Conservation (phyloP, 2,797 vertebrate genomes). For the Craterocephalus amniculus region DNA sequence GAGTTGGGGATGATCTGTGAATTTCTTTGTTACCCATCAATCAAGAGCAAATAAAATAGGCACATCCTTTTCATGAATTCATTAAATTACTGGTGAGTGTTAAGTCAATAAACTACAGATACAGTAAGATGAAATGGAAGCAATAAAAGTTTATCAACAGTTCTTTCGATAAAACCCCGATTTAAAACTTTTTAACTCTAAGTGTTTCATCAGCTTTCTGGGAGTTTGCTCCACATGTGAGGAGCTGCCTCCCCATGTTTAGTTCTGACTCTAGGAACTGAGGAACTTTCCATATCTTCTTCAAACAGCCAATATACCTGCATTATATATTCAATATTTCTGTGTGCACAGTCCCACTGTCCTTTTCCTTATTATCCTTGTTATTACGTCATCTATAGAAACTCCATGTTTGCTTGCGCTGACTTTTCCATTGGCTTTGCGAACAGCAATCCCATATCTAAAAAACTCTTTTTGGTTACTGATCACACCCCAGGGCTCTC, state of each 20-base stretch:
- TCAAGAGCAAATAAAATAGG: neutral
- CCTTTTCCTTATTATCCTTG: neutral
- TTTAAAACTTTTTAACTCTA: no score
- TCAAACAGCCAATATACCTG: neutral
- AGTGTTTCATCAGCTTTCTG: no score
- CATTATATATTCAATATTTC: neutral
- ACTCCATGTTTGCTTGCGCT: neutral
- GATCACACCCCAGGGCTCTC: constrained; percentile 6
- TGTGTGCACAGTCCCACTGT: neutral
- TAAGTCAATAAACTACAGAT: no score
- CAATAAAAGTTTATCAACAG: no score
- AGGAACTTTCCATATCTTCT: neutral
- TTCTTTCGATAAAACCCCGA: no score
- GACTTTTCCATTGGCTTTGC: neutral
- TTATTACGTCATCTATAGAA: neutral
- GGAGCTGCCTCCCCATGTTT: no score
- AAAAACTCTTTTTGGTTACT: neutral
- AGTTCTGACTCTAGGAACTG: no score
- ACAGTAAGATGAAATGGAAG: no score
- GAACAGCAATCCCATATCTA: neutral
- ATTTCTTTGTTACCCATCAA: no score
- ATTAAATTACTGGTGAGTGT: neutral
- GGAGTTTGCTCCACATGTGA: no score
- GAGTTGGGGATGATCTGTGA: no score
- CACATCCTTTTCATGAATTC: neutral